phyloP scores from a whole-genome alignment of 2,888 invertebrate species.

The Drosophila anomelani region DNA sequence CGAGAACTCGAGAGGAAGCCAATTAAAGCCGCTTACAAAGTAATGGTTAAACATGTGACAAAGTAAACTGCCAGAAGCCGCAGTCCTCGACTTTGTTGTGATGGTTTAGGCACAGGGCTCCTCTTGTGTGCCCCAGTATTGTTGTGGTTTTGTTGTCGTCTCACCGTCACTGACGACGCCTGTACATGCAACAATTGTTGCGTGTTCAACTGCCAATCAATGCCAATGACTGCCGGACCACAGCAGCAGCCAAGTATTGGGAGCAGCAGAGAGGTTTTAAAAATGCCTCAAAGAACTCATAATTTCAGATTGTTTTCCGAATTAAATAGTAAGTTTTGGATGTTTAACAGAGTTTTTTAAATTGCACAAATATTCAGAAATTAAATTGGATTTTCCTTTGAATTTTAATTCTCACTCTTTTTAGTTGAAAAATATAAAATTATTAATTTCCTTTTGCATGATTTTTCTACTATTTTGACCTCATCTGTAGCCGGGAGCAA shows the following conservation, averaged over 20 bases:
- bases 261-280: not conserved
- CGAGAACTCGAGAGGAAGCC: constrained; percentile 17
- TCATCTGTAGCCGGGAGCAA: constrained; percentile 2
- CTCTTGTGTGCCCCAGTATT: constrained; percentile 16
- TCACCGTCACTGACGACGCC: constrained; percentile 56
- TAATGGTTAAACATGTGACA: constrained; percentile 57
- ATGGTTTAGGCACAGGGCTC: not conserved
- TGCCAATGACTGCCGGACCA: constrained; percentile 69
- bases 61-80: constrained; percentile 41
- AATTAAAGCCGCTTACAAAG: constrained; percentile 44
- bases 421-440: not conserved
- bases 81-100: constrained; percentile 14
- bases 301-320: too few species aligned
- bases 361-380: too few species aligned
- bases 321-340: too few species aligned
- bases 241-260: constrained; percentile 37
- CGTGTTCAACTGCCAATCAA: constrained; percentile 76
- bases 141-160: constrained; percentile 19
- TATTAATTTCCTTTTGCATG: not conserved
- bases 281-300: too few species aligned
- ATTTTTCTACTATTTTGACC: not conserved
- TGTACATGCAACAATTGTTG: constrained; percentile 77
- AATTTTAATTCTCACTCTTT: not conserved
- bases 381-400: not conserved
- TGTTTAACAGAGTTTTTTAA: too few species aligned